Evolutionary conservation across 2,113 vertebrate species (phyloP).

Genomic region (Electrona antarctica): DNA sequence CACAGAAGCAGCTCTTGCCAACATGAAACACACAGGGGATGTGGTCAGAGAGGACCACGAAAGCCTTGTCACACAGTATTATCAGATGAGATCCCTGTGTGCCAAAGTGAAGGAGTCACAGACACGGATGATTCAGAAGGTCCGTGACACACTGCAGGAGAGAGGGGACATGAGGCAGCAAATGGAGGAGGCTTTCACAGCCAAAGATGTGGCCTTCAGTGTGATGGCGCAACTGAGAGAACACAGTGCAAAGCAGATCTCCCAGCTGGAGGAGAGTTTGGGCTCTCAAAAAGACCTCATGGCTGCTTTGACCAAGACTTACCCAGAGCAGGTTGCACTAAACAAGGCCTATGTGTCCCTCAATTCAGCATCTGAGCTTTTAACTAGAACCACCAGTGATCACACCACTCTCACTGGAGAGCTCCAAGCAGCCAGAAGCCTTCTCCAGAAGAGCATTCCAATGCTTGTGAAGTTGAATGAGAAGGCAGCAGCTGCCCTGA

Average conservation of each 20-base stretch:
- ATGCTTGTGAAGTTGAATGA: slow-evolving; percentile 74
- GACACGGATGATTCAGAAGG: slow-evolving; percentile 71
- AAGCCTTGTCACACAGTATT: slow-evolving; percentile 61
- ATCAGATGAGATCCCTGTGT: slow-evolving; percentile 64
- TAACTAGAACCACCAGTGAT: slow-evolving; percentile 71
- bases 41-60: slow-evolving; percentile 67
- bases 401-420: slow-evolving; percentile 75
- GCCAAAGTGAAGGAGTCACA: slow-evolving; percentile 66
- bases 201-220: slow-evolving; percentile 80
- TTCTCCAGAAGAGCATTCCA: slow-evolving; percentile 71
- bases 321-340: slow-evolving; percentile 76
- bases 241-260: slow-evolving; percentile 75
- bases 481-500: slow-evolving; percentile 68
- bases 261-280: slow-evolving; percentile 74
- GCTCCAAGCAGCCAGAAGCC: slow-evolving; percentile 69
- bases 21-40: slow-evolving; percentile 55
- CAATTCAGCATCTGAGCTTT: slow-evolving; percentile 51
- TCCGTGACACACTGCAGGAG: slow-evolving; percentile 73
- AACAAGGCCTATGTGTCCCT: slow-evolving; percentile 51
- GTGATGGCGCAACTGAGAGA: slow-evolving; percentile 78
- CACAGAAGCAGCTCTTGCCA: slow-evolving; percentile 60
- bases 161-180: slow-evolving; percentile 71
- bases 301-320: slow-evolving; percentile 71
- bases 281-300: slow-evolving; percentile 78
- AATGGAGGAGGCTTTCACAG: slow-evolving; percentile 76